Evolutionary conservation across 1,140 invertebrate genomes (phyloP).

Genomic region (Micrasema minimum): DNA sequence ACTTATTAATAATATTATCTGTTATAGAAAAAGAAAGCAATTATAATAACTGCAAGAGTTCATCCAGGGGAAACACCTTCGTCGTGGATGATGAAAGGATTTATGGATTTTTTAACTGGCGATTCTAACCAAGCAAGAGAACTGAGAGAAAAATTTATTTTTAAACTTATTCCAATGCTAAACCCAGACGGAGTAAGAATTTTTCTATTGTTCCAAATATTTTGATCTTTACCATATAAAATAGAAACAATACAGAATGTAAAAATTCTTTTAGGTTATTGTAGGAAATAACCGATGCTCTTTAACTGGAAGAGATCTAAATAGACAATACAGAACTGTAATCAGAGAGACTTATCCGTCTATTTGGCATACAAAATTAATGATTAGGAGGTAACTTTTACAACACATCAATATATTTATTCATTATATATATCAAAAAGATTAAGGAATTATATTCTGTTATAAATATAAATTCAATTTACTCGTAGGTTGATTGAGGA

Average conservation of each 20-base stretch:
- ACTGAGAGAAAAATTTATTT: constrained; percentile 93
- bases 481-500: constrained; percentile 83
- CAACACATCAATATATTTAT: neutral
- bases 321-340: constrained; percentile 89
- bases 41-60: constrained; percentile 90
- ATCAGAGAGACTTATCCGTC: constrained; percentile 91
- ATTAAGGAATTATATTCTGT: too few relatives aligned
- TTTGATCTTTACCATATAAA: neutral
- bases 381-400: constrained; percentile 77
- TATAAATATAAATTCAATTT: too few relatives aligned
- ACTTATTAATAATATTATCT: too few relatives aligned
- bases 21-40: constrained; percentile 79
- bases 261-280: constrained; percentile 67
- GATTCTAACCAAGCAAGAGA: constrained; percentile 80
- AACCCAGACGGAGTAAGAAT: constrained; percentile 91
- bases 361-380: constrained; percentile 92
- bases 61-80: constrained; percentile 96
- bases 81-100: constrained; percentile 97
- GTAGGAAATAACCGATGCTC: constrained; percentile 94
- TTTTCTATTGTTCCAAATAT: neutral
- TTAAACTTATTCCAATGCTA: constrained; percentile 95
- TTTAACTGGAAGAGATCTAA: constrained; percentile 86
- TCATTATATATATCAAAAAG: neutral
- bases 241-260: neutral
- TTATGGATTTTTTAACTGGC: constrained; percentile 90